Conservation (phyloP, 1,140 invertebrate species). For the Hycleus phaleratus region DNA sequence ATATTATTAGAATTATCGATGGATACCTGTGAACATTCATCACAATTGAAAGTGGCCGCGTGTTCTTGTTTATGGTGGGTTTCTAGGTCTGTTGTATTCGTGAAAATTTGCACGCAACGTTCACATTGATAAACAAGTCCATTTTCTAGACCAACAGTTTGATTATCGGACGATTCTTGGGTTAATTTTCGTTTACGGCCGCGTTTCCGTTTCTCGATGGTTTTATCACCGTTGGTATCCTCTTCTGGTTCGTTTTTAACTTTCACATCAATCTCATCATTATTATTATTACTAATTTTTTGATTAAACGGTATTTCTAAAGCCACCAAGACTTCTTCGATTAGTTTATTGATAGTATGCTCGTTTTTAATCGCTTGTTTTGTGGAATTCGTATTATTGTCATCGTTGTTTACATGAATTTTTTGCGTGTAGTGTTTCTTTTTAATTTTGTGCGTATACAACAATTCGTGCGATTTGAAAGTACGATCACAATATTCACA, state of each 20-base stretch:
- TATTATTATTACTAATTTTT: constrained; percentile 12
- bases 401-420: constrained; percentile 9
- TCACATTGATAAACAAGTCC: constrained; percentile 39
- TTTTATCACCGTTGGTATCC: background rate
- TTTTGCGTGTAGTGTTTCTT: constrained; percentile 39
- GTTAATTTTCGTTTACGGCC: constrained; percentile 30
- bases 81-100: constrained; percentile 31
- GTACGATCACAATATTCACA: constrained; percentile 40
- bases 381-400: background rate
- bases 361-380: constrained; percentile 22
- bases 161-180: constrained; percentile 7
- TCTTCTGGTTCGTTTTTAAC: background rate
- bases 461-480: constrained; percentile 39
- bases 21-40: constrained; percentile 47
- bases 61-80: constrained; percentile 36
- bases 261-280: constrained; percentile 4
- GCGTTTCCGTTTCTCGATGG: constrained; percentile 28
- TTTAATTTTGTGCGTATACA: constrained; percentile 40
- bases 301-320: constrained; percentile 24
- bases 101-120: constrained; percentile 34
- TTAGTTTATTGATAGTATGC: constrained; percentile 31
- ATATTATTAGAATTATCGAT: constrained; percentile 34
- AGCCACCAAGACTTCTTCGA: constrained; percentile 34
- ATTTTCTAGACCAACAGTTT: constrained; percentile 12
- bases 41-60: constrained; percentile 44